Percentiles rank a stretch among this genome's conserved stretches.
These are phyloP conservation scores for Pterostichus madidus DNA, from an alignment of 2,888 invertebrate species.

Conservation along the genomic window DNA sequence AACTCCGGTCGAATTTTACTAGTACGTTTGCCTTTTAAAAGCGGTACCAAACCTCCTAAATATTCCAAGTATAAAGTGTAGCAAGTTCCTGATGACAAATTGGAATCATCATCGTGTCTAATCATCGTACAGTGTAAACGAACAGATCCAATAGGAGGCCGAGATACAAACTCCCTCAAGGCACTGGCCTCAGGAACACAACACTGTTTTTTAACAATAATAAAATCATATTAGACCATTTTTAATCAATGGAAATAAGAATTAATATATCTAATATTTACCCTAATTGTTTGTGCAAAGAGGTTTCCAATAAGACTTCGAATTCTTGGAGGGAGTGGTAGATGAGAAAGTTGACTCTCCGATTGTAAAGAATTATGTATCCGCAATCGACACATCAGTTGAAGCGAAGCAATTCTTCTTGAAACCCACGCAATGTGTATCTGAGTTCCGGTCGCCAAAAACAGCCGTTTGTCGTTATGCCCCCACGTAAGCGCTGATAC, in stretches of 20 bases:
- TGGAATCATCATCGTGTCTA: constrained; percentile 91
- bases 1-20: constrained; percentile 99
- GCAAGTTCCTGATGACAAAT: constrained; percentile 84
- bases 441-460: constrained; percentile 94
- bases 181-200: constrained; percentile 95
- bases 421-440: constrained; percentile 97
- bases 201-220: constrained; percentile 81
- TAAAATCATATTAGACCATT: constrained; percentile 34
- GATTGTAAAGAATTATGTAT: constrained; percentile 87
- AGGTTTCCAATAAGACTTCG: constrained; percentile 91
- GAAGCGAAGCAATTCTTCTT: constrained; percentile 92
- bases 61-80: constrained; percentile 96
- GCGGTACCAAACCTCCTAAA: constrained; percentile 96
- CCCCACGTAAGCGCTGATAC: constrained; percentile 99
- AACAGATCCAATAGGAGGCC: constrained; percentile 90
- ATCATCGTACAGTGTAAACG: constrained; percentile 99
- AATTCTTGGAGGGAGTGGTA: constrained; percentile 93
- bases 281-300: constrained; percentile 96
- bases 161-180: constrained; percentile 94
- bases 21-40: constrained; percentile 96
- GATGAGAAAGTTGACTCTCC: constrained; percentile 86
- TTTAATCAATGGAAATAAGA: background rate
- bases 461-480: constrained; percentile 96
- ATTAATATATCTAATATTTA: constrained; percentile 73
- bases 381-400: constrained; percentile 91